Base-by-base conservation (phyloP, 2,888 invertebrate species). In the Zaprionus bogoriensis region DNA sequence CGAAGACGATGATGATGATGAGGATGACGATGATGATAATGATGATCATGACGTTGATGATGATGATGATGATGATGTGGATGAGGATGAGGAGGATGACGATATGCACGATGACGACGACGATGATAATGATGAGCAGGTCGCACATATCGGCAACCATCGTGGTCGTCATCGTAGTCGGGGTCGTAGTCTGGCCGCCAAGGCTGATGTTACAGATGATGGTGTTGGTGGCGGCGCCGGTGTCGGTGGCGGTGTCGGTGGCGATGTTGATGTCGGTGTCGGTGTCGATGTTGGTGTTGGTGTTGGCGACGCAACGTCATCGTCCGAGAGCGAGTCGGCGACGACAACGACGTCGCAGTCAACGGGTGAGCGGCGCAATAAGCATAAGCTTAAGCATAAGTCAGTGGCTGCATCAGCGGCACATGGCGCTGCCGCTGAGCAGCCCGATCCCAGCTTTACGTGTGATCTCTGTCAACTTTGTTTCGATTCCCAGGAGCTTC, bases 381-480 rank as follows among this genome's bases (percentile, higher is more conserved):
- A 57, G n/a, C 25, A 44, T 4, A 36, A 36, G 14, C 4, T 14
- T 5, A 36, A 41, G 7, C 17, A 80, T 52, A 62, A 41, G n/a
- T 39, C 51, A 53, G 54, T 63, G 70, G 74, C 30, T 57, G 66
- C 61, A 42, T 73, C 76, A 44, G 58, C 50, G 48, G 63, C 53
- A 57, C 60, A 53, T 58, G 68, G 61, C 55, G 67, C 57, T 65
- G 72, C 76, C 67, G 74, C 51, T 66, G 76, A 75, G 61, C 75
- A 73, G 20, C 48, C 70, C 46, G 82, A 87, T 73, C 81, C 87
- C 57, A 84, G 87, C 61, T 89, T 87, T 74, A 85, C 90, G 39
- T 91, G 91, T 83, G 91, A 91, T 81, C 82, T 91, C 61, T 91
- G 91, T 77, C 89, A 90, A 76, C 84, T 90, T 66, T 89, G 86